Base-by-base conservation (phyloP, 2,113 vertebrate species). In the Forbesichthys agassizii region DNA sequence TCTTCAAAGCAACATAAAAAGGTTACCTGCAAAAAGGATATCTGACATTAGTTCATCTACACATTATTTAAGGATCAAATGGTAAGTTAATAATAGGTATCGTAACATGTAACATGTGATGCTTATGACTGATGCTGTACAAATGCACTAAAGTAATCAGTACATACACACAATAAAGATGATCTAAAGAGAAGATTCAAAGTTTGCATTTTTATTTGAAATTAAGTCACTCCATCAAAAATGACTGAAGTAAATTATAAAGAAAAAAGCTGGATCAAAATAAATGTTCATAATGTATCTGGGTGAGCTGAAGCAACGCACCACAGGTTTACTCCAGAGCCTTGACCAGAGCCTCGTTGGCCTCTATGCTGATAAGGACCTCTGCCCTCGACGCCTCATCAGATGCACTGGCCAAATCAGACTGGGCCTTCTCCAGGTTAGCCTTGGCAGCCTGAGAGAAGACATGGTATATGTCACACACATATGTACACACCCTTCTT, bases 281-380 rank as follows among this genome's bases (percentile, higher is more conserved):
- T 27, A 27, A 27, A 27, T 27, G 27, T 27, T 27, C 27, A 27
- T 27, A 27, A 27, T 27, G 27, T 27, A 27, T 27, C 12, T 66
- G 4, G 9, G 20, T 11, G 11, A 57, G 61, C 10, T 1, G 48
- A 7, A 1, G 20, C 5, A n/a, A 67, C 86, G n/a, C 82, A 93
- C 90, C 90, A 67, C 53, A 56, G 56, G 27, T 78, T 77, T 93
- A 98, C 79, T 98, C 96, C 81, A 99, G 90, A 7, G 96, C 96
- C 83, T 99, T 99, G 42, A 99, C 91, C 4, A 99, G 93, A 18
- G 96, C 96, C 80, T 99, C 98, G 0, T 93, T 96, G 70, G 97
- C 95, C 73, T 99, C 97, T 61, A 99, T 92, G 64, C 88, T 93
- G 88, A 99, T 95, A 84, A 94, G 96, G 60, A 90, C 94, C 83